Percentiles rank a stretch among this genome's conserved stretches.
Conservation (phyloP, 2,888 invertebrate genomes). For the Melieria crassipennis region DNA sequence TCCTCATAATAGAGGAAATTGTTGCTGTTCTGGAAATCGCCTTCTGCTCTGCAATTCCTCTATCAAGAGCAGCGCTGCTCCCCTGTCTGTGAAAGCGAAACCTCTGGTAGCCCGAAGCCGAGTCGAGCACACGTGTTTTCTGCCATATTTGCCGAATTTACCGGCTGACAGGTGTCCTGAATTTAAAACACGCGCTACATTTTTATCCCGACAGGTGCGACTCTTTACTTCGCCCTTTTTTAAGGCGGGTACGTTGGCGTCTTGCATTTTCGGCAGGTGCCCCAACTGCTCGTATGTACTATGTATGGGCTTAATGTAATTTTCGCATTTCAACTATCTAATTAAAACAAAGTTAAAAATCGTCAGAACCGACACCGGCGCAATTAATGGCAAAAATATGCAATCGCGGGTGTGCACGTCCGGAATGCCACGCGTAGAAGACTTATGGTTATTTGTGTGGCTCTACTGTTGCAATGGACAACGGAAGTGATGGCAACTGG, state of each 20-base stretch:
- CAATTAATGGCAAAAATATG: conserved; percentile 10
- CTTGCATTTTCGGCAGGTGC: no score
- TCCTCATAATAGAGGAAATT: no score
- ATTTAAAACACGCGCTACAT: conserved; percentile 7
- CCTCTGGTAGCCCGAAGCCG: no score
- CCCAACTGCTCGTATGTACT: not conserved
- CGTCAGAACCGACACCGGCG: not conserved
- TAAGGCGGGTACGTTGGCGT: no score
- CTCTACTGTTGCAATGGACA: not conserved
- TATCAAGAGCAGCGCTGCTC: no score
- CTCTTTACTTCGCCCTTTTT: not conserved
- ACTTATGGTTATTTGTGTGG: not conserved
- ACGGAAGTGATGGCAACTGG: not conserved
- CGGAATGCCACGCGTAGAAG: not conserved
- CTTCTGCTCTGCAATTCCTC: no score
- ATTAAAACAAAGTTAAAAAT: conserved; percentile 60
- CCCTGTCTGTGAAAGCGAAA: no score
- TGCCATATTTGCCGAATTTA: no score
- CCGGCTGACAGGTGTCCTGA: conserved; percentile 41
- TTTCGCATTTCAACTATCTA: conserved; percentile 51
- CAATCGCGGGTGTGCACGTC: not conserved
- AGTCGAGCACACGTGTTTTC: no score
- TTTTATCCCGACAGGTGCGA: not conserved
- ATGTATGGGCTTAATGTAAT: conserved; percentile 50
- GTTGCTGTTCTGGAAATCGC: no score